These are phyloP conservation scores for Gymnobelideus leadbeateri DNA, from an alignment of 2,113 vertebrate genomes.

Conservation along the genomic window DNA sequence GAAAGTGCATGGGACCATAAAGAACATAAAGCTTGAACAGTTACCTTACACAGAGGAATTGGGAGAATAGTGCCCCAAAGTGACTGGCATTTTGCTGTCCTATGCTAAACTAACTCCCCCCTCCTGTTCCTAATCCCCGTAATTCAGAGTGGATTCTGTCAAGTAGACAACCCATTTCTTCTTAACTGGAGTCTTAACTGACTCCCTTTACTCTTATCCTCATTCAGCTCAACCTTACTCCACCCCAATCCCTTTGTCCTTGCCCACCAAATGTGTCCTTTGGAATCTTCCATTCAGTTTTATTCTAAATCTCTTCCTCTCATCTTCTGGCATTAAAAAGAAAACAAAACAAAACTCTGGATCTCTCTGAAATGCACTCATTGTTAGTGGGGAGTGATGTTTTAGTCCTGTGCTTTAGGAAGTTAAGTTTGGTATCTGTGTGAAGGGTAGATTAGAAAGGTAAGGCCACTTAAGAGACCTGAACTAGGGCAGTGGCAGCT, in stretches of 20 bases:
- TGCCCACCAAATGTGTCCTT: not conserved
- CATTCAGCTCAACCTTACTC: not conserved
- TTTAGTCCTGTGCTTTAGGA: not conserved
- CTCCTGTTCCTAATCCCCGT: not conserved
- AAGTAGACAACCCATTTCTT: not conserved
- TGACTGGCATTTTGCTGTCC: not conserved
- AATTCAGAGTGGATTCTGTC: not conserved
- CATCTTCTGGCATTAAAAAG: not conserved
- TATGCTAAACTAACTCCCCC: not conserved
- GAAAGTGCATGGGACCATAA: too few relatives aligned
- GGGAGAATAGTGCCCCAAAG: too few relatives aligned
- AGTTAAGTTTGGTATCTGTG: not conserved
- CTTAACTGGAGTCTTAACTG: not conserved
- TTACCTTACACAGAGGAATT: too few relatives aligned
- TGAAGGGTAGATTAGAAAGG: not conserved
- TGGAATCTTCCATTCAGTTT: not conserved
- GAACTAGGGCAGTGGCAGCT: not conserved
- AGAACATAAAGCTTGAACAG: too few relatives aligned
- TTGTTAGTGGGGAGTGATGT: not conserved
- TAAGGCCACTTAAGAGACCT: too few relatives aligned
- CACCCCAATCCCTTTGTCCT: not conserved
- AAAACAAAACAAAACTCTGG: not conserved
- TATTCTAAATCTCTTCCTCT: not conserved
- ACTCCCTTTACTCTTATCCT: not conserved
- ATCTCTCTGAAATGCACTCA: not conserved